phyloP scores from a whole-genome alignment of 2,797 vertebrate species.

The Avahi laniger region DNA sequence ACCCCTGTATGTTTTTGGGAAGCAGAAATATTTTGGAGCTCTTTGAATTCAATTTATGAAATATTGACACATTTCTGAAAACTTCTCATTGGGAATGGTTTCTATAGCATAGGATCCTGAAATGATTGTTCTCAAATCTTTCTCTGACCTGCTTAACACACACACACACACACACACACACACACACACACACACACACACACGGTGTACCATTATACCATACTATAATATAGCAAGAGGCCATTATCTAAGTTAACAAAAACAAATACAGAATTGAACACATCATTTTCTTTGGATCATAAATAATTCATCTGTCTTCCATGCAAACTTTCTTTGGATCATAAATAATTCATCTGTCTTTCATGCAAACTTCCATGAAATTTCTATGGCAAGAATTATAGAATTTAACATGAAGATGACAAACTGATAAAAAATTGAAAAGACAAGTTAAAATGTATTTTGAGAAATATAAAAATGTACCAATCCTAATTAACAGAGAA shows the following conservation, averaged over 20 bases:
- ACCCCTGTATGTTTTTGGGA: neutral
- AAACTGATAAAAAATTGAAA: neutral
- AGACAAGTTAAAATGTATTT: neutral
- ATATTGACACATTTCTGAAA: neutral
- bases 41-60: neutral
- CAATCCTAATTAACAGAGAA: neutral
- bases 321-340: neutral
- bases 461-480: neutral
- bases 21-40: neutral
- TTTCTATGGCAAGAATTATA: neutral
- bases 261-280: neutral
- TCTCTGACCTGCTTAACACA: neutral
- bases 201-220: neutral
- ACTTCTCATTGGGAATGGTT: neutral
- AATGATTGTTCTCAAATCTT: neutral
- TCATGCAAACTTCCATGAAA: neutral
- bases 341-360: neutral
- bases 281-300: neutral
- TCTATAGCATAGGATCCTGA: neutral
- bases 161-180: neutral
- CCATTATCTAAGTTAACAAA: neutral
- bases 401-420: neutral
- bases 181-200: neutral
- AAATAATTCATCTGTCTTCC: neutral
- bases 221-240: neutral